Conservation (phyloP, 2,888 invertebrate genomes). For the Nezara viridula region DNA sequence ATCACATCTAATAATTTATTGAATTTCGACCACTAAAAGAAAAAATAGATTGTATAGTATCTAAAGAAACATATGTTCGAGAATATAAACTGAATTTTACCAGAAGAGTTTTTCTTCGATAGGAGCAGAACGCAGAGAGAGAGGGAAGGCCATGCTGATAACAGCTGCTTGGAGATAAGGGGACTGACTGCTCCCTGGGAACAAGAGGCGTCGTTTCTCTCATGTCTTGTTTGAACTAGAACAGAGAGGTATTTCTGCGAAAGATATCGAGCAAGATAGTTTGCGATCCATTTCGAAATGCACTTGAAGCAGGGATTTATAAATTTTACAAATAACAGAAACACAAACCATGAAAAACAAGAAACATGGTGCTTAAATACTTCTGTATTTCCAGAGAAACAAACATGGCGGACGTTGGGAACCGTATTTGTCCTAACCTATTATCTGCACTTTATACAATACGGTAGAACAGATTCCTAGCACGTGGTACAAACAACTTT, state of each 20-base stretch:
- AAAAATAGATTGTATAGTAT: not conserved
- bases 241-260: not conserved
- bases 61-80: not conserved
- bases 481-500: no score
- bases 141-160: constrained; percentile 33
- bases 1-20: no score
- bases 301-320: not conserved
- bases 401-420: no score
- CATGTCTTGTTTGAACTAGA: not conserved
- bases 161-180: constrained; percentile 26
- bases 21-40: no score
- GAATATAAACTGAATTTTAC: not conserved
- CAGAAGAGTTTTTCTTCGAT: not conserved
- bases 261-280: not conserved
- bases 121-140: not conserved
- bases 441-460: no score
- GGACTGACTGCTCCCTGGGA: not conserved
- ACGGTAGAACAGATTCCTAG: no score
- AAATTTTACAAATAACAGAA: no score
- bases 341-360: no score
- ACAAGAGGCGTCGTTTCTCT: not conserved
- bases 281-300: not conserved
- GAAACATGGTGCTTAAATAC: no score
- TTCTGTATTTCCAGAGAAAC: no score
- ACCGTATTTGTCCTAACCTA: no score